Evolutionary conservation across 2,888 invertebrate genomes (phyloP), one percentile per base, ranked within the genome.

Genomic region (Caenorhabditis wallacei): DNA sequence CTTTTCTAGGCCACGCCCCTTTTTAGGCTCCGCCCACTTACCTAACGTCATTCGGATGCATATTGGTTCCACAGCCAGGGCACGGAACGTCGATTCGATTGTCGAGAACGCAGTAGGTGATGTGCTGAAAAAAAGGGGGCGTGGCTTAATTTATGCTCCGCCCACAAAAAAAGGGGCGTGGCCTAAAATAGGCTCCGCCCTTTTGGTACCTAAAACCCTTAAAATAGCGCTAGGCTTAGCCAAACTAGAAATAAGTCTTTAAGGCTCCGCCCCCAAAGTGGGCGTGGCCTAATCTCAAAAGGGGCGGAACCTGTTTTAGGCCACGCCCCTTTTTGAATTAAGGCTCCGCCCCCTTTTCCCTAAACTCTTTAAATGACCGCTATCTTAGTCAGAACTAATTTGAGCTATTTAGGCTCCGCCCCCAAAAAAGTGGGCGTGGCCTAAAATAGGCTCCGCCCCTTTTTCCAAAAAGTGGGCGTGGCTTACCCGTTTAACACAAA

Each of bases 31-130:
- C 40, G 40, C 40, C 40, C 40, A 40, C 75, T 43, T 4, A 75
- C 75, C 56, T 48, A 16, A 76, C 37, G 16, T 76, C 76, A 30
- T 53, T 18, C 22, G 76, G 76, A 61, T 76, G 76, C 3, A 76
- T 69, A 11, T 26, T 30, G 0, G n/a, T 59, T 0, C 37, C 7
- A 53, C 76, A 76, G 51, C 69, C 68, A 0, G 76, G 76, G 18
- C 76, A 76, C 43, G 76, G 76, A 1, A 76, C 46, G 20, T 76
- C 68, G 30, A 69, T 46, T 10, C 68, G 76, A 43, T 35, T 69
- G 13, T 69, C 76, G 20, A 8, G 5, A 18, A 76, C 61, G 18
- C 48, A 37, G 57, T 43, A 43, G 4, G 20, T 40, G 43, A 53
- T 43, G 69, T 76, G 66, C 69, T 76, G 75, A 8, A 76, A 76